These are phyloP conservation scores for Thysanoteuthis rhombus DNA, from an alignment of 2,888 invertebrate genomes.

Conservation along the genomic window DNA sequence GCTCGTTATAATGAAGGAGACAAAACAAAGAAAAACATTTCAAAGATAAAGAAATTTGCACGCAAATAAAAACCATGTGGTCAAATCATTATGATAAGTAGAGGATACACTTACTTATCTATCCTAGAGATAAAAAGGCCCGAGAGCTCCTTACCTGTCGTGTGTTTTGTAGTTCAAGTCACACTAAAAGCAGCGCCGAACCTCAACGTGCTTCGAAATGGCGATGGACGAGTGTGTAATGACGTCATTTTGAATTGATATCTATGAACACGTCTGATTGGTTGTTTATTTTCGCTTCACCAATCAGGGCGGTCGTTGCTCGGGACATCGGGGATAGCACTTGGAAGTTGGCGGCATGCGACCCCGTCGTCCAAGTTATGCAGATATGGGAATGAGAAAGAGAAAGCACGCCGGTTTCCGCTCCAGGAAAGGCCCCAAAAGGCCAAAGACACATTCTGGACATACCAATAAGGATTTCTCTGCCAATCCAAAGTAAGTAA, in stretches of 20 bases:
- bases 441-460: not conserved
- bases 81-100: not conserved
- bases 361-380: not conserved
- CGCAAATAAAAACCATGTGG: not conserved
- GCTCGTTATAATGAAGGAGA: not conserved
- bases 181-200: not conserved
- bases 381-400: not conserved
- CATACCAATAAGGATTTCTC: not conserved
- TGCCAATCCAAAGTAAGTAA: no score
- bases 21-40: not conserved
- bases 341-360: not conserved
- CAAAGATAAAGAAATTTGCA: not conserved
- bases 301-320: not conserved
- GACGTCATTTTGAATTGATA: not conserved
- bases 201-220: slow-evolving; percentile 23
- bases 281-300: not conserved
- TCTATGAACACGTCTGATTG: not conserved
- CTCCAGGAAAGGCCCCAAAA: not conserved
- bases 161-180: no score
- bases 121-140: not conserved
- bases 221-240: slow-evolving; percentile 12
- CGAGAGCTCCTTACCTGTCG: not conserved
- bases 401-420: not conserved
- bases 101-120: not conserved
- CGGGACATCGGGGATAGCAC: not conserved